Conservation (phyloP, 2,888 invertebrate genomes). For the Neuroscelio doddi region DNA sequence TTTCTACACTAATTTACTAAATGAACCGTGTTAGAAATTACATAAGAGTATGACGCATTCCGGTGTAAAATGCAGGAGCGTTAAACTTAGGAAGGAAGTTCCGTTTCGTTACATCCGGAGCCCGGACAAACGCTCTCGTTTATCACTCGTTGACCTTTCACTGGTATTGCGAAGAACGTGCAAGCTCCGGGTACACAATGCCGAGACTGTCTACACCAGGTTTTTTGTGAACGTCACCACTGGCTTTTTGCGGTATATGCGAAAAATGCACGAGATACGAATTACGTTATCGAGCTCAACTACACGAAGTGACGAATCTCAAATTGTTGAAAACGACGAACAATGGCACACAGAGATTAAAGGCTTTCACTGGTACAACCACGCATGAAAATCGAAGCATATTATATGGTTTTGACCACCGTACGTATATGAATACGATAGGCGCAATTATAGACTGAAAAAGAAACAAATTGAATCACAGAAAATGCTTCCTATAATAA, state of each 20-base stretch:
- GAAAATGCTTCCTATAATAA: no score
- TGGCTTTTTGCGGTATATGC: constrained; percentile 23
- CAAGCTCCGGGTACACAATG: constrained; percentile 32
- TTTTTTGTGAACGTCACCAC: constrained; percentile 49
- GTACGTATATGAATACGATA: background rate
- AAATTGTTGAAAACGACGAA: constrained; percentile 14
- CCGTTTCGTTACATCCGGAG: constrained; percentile 59
- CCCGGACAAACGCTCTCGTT: constrained; percentile 57
- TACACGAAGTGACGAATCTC: constrained; percentile 4
- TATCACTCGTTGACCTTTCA: constrained; percentile 59
- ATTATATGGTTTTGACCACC: background rate
- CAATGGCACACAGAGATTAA: constrained; percentile 4
- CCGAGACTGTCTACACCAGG: constrained; percentile 52
- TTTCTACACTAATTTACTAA: constrained; percentile 16
- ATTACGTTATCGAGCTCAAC: constrained; percentile 11
- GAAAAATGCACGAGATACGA: constrained; percentile 24
- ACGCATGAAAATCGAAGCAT: constrained; percentile 1
- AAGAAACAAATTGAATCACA: no score
- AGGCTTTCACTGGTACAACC: background rate
- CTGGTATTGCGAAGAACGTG: constrained; percentile 29
- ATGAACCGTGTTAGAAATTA: constrained; percentile 16
- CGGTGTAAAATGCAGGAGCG: constrained; percentile 40
- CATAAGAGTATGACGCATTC: constrained; percentile 30
- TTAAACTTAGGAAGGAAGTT: constrained; percentile 56
- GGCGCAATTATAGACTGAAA: background rate